Conservation (phyloP, 2,113 vertebrate species). For the Cercopithecus mona region DNA sequence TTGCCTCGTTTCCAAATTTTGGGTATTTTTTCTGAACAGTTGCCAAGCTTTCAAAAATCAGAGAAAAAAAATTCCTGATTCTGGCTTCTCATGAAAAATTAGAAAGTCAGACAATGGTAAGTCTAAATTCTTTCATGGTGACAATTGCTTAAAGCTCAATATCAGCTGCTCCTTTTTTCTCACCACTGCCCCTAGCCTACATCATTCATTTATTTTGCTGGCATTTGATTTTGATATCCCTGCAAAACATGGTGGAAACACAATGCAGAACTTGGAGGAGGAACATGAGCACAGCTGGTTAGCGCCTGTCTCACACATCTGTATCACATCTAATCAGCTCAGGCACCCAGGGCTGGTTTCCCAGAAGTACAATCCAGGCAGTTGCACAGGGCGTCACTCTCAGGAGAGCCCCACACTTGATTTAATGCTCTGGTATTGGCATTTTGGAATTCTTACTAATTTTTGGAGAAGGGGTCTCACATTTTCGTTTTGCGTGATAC, state of each 20-base stretch:
- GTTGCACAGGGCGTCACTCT: background rate
- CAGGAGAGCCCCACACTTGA: background rate
- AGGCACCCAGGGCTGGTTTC: background rate
- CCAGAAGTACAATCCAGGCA: background rate
- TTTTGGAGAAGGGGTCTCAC: background rate
- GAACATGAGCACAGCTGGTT: background rate
- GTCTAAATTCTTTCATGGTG: background rate
- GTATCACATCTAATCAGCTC: background rate
- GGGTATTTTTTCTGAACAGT: background rate
- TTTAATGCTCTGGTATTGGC: background rate
- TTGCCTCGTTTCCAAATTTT: constrained; percentile 11
- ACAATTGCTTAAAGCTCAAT: background rate
- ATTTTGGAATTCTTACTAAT: background rate
- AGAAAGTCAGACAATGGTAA: background rate
- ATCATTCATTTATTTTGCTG: background rate
- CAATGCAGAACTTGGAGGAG: background rate
- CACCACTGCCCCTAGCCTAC: background rate
- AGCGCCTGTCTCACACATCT: background rate
- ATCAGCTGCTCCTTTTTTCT: background rate
- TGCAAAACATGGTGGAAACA: background rate
- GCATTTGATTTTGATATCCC: background rate
- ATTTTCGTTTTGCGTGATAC: background rate
- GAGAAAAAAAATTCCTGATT: background rate
- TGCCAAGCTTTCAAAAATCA: background rate
- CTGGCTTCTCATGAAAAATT: background rate